These are phyloP conservation scores for Scaptomyza tumidula DNA, from an alignment of 2,888 invertebrate species.

Conservation along the genomic window DNA sequence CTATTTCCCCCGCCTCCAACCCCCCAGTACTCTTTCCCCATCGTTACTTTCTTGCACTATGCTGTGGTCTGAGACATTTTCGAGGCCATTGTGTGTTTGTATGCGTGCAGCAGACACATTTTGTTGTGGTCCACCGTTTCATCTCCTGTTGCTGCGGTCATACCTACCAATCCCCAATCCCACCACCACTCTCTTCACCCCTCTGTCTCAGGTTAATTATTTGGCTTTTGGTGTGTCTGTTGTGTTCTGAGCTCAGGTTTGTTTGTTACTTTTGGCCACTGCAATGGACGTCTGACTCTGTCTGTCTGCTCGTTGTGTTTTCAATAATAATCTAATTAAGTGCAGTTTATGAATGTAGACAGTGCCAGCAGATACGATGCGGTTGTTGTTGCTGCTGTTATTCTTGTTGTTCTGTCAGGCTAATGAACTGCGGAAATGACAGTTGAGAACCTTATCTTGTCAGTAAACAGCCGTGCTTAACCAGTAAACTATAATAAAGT, in stretches of 20 bases:
- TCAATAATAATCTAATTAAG: constrained; percentile 77
- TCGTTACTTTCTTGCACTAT: constrained; percentile 10
- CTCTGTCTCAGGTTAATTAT: constrained; percentile 33
- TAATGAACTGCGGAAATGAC: constrained; percentile 46
- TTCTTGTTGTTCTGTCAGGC: constrained; percentile 9
- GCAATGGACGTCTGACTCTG: constrained; percentile 19
- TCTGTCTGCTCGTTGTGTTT: constrained; percentile 31
- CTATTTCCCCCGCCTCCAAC: not conserved
- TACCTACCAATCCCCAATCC: constrained; percentile 7
- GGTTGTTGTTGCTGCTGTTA: not conserved
- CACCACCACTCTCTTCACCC: not conserved
- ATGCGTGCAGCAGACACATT: constrained; percentile 71
- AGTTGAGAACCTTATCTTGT: constrained; percentile 16
- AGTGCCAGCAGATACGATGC: constrained; percentile 17
- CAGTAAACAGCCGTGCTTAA: constrained; percentile 2
- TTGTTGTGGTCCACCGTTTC: constrained; percentile 62
- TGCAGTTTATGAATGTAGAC: constrained; percentile 53
- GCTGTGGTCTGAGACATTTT: constrained; percentile 75
- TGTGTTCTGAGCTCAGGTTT: constrained; percentile 55
- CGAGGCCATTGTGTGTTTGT: constrained; percentile 50
- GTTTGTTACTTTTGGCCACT: constrained; percentile 45
- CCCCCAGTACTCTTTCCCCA: not conserved
- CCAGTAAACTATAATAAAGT: not conserved
- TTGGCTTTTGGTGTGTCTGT: constrained; percentile 56
- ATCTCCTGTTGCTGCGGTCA: constrained; percentile 43